These are phyloP conservation scores for Lepilemur ruficaudatus DNA, from an alignment of 2,797 vertebrate genomes.

Conservation along the genomic window DNA sequence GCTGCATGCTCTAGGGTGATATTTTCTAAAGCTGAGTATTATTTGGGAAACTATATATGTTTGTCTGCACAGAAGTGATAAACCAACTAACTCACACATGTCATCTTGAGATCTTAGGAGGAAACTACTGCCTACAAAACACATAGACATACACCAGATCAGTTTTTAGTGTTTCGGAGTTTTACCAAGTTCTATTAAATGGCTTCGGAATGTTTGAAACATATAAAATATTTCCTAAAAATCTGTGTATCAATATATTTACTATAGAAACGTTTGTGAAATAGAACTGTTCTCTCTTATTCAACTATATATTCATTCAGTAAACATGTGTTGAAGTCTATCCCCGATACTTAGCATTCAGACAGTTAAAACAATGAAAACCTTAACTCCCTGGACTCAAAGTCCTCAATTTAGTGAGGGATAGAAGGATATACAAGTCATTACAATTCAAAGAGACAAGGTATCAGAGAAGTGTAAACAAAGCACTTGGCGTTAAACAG, in stretches of 20 bases:
- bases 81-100: constrained; percentile 7
- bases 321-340: background rate
- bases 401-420: background rate
- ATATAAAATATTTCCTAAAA: background rate
- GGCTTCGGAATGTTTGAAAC: constrained; percentile 29
- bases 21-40: constrained; percentile 45
- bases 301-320: background rate
- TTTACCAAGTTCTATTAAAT: constrained; percentile 14
- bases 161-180: background rate
- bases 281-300: background rate
- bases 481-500: background rate
- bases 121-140: constrained; percentile 42
- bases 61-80: constrained; percentile 28
- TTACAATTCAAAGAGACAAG: background rate
- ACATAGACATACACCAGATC: background rate
- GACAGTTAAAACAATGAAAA: background rate
- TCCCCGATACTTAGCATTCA: background rate
- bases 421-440: background rate
- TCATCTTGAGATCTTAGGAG: constrained; percentile 60
- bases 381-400: background rate
- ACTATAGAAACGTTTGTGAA: background rate
- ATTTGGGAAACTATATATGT: constrained; percentile 43
- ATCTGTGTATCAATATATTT: background rate
- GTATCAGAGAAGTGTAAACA: background rate
- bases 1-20: background rate